phyloP scores from a whole-genome alignment of 2,888 invertebrate genomes.

The Tuberolachnus salignus region DNA sequence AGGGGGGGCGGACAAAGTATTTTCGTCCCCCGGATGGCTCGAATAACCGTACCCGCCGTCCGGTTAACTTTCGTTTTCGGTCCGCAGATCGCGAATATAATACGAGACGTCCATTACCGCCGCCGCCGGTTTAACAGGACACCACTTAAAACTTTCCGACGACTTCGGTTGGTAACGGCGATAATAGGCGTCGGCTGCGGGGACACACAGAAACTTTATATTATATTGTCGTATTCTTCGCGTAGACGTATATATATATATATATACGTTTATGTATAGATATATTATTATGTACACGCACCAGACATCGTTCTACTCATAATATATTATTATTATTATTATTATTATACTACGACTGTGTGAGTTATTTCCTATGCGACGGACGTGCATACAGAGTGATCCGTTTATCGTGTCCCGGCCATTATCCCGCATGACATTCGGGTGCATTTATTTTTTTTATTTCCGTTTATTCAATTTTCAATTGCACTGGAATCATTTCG shows the following conservation, averaged over 20 bases:
- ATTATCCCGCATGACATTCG: no score
- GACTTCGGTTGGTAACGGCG: background rate
- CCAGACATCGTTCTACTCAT: background rate
- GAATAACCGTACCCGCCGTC: background rate
- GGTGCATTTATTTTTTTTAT: no score
- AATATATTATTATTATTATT: no score
- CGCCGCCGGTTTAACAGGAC: background rate
- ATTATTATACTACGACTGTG: no score
- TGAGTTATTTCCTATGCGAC: background rate
- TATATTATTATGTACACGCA: background rate
- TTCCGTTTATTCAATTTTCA: no score
- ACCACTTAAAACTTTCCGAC: background rate
- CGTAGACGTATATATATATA: background rate
- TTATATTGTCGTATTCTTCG: background rate
- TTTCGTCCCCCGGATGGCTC: no score
- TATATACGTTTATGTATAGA: background rate
- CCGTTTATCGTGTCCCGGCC: no score
- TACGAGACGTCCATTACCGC: background rate
- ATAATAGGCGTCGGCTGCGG: background rate
- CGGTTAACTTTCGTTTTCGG: constrained; percentile 30
- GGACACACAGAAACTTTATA: background rate
- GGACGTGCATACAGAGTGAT: no score
- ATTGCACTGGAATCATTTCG: no score
- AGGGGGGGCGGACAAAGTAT: no score
- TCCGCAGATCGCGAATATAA: constrained; percentile 7